Base-by-base conservation (phyloP, 2,797 vertebrate species). In the Vipera latastei region DNA sequence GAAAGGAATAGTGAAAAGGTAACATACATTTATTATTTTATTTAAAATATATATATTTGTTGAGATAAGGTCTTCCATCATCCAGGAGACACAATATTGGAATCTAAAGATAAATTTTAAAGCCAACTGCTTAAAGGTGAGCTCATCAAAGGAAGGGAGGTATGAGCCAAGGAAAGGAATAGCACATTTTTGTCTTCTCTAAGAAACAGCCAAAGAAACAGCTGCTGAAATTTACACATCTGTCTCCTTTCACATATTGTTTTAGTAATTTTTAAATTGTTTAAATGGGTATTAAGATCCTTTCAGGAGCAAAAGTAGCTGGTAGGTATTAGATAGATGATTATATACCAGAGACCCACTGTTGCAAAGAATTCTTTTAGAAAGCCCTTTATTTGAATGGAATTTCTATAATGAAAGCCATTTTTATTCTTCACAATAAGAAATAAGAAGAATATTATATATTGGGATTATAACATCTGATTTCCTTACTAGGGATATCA, bases 201-300 rank as follows among this genome's bases (percentile, higher is more conserved):
- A 92, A 91, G n/a, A 94, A 95, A 95, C 92, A 87, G 56, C 88
- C 88, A 92, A 93, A 95, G 88, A 94, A 22, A 90, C 78, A 63
- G 22, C 44, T 92, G 87, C 83, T 91, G 44, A 86, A 92, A 85
- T 26, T 44, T 87, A 93, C 32, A 73, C 26, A 93, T 69, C 60
- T n/a, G 22, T 93, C 59, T 26, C 32, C 11, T 69, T 26, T 83
- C 38, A 92, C 59, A 87, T 90, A 88, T 20, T 32, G 53, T 51
- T 26, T 91, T 89, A 91, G 32, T 90, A 55, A 92, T 61, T 59
- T 86, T 92, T 89, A 91, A 93, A 93, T 59, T 89, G 92, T 91
- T 93, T 93, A 89, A 93, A 93, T 32, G 89, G 73, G 91, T 85
- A 93, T 91, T 89, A 93, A 93, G 59, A 91, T 51, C 44, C 86